A percentile compares a stretch with the other conserved stretches of the same genome.
Conservation (phyloP, 2,888 invertebrate species). For the Machimus atricapillus region DNA sequence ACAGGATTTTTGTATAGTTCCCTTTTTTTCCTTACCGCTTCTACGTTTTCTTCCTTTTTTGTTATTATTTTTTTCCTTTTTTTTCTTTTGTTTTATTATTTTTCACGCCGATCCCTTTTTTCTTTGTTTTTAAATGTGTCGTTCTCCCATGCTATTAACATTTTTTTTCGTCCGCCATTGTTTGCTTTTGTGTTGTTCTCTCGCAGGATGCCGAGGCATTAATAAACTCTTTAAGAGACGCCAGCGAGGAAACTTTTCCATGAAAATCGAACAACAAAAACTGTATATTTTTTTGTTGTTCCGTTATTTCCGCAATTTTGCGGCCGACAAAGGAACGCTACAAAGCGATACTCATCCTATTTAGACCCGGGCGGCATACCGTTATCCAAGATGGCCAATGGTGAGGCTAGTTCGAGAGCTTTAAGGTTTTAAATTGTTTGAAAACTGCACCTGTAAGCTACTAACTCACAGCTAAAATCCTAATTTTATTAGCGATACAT, state of each 20-base stretch:
- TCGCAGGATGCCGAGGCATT: neutral
- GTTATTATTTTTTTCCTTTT: neutral
- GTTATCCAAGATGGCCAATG: neutral
- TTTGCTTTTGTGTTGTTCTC: constrained; percentile 31
- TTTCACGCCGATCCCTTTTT: neutral
- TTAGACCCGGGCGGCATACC: neutral
- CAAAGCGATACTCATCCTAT: neutral
- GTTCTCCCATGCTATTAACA: constrained; percentile 3
- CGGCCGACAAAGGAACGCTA: neutral
- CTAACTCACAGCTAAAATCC: neutral
- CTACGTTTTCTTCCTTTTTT: neutral
- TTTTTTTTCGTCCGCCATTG: constrained; percentile 27
- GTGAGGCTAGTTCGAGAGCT: neutral
- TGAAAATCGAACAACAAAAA: neutral
- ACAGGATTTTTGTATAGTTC: neutral
- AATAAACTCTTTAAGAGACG: constrained; percentile 10
- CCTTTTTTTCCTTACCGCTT: neutral
- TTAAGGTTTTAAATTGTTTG: neutral
- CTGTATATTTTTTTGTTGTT: neutral
- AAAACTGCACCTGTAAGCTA: neutral
- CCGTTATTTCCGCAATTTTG: neutral
- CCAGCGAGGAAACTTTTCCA: neutral
- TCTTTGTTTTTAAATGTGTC: constrained; percentile 27
- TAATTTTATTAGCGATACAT: neutral
- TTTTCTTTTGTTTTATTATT: neutral